Conservation (phyloP, 1,140 invertebrate species). For the Psix sp. region DNA sequence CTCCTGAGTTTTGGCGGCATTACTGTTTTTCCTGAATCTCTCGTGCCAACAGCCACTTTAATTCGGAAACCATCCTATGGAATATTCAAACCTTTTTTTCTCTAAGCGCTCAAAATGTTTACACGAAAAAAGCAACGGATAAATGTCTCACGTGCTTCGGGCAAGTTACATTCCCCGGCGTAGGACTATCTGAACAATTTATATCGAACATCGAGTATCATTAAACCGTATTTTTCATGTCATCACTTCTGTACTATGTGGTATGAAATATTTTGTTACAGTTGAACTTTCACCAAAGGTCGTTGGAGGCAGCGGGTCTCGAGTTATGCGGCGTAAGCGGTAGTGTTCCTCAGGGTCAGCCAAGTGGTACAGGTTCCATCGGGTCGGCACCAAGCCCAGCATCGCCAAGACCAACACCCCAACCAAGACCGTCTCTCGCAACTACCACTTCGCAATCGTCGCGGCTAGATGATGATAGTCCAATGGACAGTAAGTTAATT, state of each 20-base stretch:
- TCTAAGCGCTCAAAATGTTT: constrained; percentile 9
- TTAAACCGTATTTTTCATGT: neutral
- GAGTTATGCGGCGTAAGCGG: constrained; percentile 72
- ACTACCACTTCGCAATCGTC: constrained; percentile 73
- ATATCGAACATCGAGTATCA: constrained; percentile 3
- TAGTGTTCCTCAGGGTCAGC: constrained; percentile 75
- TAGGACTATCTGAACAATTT: neutral
- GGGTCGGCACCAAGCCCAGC: constrained; percentile 75
- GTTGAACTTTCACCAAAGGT: constrained; percentile 76
- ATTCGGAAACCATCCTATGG: constrained; percentile 37
- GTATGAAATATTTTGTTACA: constrained; percentile 58
- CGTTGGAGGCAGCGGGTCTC: constrained; percentile 72
- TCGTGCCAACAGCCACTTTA: constrained; percentile 34
- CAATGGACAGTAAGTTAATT: constrained; percentile 71
- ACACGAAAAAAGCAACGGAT: constrained; percentile 7
- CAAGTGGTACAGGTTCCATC: constrained; percentile 74
- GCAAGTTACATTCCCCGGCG: constrained; percentile 18
- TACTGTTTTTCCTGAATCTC: constrained; percentile 50
- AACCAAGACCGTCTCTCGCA: constrained; percentile 69
- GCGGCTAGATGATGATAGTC: constrained; percentile 74
- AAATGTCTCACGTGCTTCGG: constrained; percentile 16
- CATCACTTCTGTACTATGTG: constrained; percentile 3
- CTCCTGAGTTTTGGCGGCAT: constrained; percentile 13
- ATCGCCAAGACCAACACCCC: constrained; percentile 74
- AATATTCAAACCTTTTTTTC: constrained; percentile 34